Conservation (phyloP, 2,113 vertebrate species). For the Benitochromis conjunctus region DNA sequence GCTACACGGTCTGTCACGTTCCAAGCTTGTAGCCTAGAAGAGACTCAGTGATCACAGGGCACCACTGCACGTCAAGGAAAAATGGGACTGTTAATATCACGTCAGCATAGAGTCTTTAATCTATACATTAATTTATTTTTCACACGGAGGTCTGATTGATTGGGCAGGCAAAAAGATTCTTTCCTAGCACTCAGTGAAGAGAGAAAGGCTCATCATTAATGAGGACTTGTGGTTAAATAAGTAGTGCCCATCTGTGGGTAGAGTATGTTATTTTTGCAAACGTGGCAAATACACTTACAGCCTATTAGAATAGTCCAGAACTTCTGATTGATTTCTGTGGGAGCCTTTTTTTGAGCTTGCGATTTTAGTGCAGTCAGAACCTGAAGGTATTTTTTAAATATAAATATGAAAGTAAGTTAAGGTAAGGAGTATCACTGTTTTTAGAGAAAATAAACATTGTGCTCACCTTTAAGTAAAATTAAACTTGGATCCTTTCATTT, state of each 20-base stretch:
- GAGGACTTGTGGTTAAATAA: background rate
- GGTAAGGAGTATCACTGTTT: background rate
- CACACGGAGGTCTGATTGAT: background rate
- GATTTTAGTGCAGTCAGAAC: background rate
- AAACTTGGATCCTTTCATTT: background rate
- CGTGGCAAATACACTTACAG: background rate
- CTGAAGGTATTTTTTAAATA: too few relatives aligned
- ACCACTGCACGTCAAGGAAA: background rate
- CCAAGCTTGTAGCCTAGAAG: background rate
- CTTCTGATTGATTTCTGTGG: too few relatives aligned
- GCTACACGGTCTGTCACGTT: background rate
- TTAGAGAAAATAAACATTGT: too few relatives aligned
- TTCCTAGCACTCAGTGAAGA: background rate
- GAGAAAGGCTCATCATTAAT: background rate
- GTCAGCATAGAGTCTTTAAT: background rate
- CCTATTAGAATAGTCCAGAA: too few relatives aligned
- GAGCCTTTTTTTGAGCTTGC: background rate
- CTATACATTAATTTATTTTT: background rate
- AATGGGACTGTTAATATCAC: background rate
- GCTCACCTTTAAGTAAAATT: too few relatives aligned
- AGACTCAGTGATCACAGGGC: background rate
- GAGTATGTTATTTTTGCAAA: background rate
- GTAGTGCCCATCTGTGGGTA: background rate
- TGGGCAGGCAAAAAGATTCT: background rate
- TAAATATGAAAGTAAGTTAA: background rate